Evolutionary conservation across 1,140 invertebrate genomes (phyloP), one percentile per base, ranked within the genome.

Genomic region (Pinna nobilis): DNA sequence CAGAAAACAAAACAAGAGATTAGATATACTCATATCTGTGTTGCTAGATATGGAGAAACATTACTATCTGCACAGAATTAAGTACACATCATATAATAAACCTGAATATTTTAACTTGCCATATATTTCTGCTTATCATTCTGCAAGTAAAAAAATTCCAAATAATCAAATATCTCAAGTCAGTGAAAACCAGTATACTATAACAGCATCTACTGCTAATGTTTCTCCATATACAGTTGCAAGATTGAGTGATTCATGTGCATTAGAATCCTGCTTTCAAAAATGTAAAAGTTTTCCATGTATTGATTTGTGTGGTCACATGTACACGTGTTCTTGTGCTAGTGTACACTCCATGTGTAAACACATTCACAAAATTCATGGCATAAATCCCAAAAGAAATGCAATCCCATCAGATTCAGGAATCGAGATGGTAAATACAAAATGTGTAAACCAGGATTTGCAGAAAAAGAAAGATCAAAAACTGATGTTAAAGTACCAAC

Each of bases 241-340:
- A 51, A 23, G 23, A 11, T 7, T 15, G 9, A 15, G 23, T 20
- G 49, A 51, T 18, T 18, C 11, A n/a, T 11, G 13, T 9, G 2
- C 30, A 28, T 51, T 25, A 51, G 23, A 11, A 18, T 28, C 23
- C 30, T 63, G 60, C 30, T 63, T 37, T 63, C 6, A 23, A 23
- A 63, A 63, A 41, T 63, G 60, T 37, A 63, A 63, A n/a, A 37
- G 25, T 18, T n/a, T 63, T 5, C 60, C 60, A 44, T 63, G 60
- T 30, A 32, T 63, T 18, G 20, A 63, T 44, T 25, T 63, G 7
- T 44, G 60, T 63, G 20, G 20, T 41, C 60, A 41, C 20, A 20
- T 63, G 33, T 63, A 41, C 30, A 41, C n/a, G 25, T 63, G 60
- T 37, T 25, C 7, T 13, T 63, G 60, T 23, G 11, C 33, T 25